Percentiles rank a stretch among this genome's conserved stretches.
These are phyloP conservation scores for Eudasyphora cyanicolor DNA, from an alignment of 2,888 invertebrate genomes.

Conservation along the genomic window DNA sequence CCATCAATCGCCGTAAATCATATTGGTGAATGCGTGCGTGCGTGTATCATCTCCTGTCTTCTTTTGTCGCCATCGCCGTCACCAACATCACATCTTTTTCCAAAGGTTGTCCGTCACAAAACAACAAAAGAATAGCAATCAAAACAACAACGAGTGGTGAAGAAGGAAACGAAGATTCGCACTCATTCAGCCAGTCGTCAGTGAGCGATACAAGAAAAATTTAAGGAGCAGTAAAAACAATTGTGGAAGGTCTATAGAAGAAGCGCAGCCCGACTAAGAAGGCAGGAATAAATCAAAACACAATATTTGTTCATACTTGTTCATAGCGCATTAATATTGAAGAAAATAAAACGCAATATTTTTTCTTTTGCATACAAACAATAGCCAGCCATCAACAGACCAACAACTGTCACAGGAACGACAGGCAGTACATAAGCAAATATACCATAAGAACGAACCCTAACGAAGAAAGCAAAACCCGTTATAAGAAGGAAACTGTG, in stretches of 20 bases:
- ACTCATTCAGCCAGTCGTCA: too few relatives aligned
- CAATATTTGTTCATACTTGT: constrained; percentile 8
- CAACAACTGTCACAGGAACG: not conserved
- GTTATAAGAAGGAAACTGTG: constrained; percentile 55
- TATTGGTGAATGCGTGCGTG: constrained; percentile 51
- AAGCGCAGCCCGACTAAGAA: constrained; percentile 38
- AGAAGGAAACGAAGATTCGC: constrained; percentile 54
- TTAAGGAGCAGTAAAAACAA: constrained; percentile 39
- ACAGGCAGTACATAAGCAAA: not conserved
- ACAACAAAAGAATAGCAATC: constrained; percentile 56
- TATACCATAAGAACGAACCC: constrained; percentile 9
- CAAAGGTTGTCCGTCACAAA: constrained; percentile 60
- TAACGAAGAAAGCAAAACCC: constrained; percentile 41
- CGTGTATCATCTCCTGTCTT: constrained; percentile 44
- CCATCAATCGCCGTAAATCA: constrained; percentile 26
- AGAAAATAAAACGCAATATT: constrained; percentile 52
- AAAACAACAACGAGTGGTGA: constrained; percentile 58
- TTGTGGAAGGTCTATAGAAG: constrained; percentile 48
- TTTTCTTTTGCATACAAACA: not conserved
- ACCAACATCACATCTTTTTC: constrained; percentile 44
- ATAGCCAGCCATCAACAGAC: not conserved
- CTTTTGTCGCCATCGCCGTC: constrained; percentile 40
- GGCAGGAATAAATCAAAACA: not conserved
- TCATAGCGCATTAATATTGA: not conserved
- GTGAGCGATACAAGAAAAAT: constrained; percentile 41